Base-by-base conservation (phyloP, 2,797 vertebrate genomes). In the Catharus ustulatus region DNA sequence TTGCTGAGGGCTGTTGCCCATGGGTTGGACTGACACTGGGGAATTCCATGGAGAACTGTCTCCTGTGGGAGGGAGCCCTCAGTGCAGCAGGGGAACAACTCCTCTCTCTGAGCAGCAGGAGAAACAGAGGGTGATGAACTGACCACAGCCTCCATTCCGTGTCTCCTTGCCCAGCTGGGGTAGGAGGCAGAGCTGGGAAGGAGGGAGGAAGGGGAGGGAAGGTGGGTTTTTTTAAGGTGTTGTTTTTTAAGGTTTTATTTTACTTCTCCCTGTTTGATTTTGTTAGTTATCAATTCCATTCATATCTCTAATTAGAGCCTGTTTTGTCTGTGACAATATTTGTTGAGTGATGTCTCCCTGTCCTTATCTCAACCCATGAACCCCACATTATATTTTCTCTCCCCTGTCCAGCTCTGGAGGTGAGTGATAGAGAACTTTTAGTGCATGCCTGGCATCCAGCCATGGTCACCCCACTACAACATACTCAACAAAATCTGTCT, bases 61-160 rank as follows among this genome's bases (percentile, higher is more conserved):
- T 36, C 32, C 38, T 3, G 2, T 22, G 17, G 21, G 17, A 75
- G 22, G 22, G 18, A 51, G 1, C 18, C 19, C n/a, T 29, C 0
- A 0, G 22, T n/a, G 9, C 27, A 40, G 46, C 27, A 51, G 32
- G 38, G 38, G 27, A 43, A 22, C 0, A 0, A 19, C 18, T 67
- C 45, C 22, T 45, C 26, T 26, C 72, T 52, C 51, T 52, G n/a
- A 61, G 38, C 13, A 52, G 15, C 46, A 46, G n/a, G 24, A 68
- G 20, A 68, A 52, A 38, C 15, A 24, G 10, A 3, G 15, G 10
- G 8, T 36, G 45, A 22, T 45, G 46, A 52, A 20, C 19, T 13
- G 45, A 45, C 46, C 38, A 19, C 1, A 29, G 27, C 13, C 19
- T 14, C 38, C 46, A 59, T 38, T 20, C n/a, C 0, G 0, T 10